phyloP scores from a whole-genome alignment of 2,888 invertebrate species.

The Melanargia galathea region DNA sequence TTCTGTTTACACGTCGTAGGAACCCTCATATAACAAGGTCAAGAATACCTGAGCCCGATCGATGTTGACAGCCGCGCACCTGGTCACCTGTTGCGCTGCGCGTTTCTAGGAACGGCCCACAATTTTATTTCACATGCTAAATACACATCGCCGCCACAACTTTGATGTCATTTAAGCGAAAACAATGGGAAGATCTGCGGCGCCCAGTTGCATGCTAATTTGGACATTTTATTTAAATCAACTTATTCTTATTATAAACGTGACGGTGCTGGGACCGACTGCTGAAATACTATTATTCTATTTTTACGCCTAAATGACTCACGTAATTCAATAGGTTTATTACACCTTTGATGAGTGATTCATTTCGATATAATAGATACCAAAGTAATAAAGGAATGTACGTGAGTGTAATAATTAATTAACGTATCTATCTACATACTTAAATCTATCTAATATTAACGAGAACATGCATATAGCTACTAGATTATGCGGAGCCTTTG shows the following conservation, averaged over 20 bases:
- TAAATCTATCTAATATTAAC: not conserved
- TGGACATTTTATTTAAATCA: constrained; percentile 74
- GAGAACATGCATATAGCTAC: not conserved
- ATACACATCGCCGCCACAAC: constrained; percentile 71
- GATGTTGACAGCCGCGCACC: constrained; percentile 42
- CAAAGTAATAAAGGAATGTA: constrained; percentile 20
- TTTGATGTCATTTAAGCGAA: constrained; percentile 82
- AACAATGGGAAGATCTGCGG: constrained; percentile 77
- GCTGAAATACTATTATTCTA: constrained; percentile 76
- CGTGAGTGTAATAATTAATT: constrained; percentile 4
- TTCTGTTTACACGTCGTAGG: too few relatives aligned
- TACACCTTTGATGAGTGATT: constrained; percentile 46
- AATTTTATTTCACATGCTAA: constrained; percentile 74
- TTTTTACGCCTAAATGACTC: constrained; percentile 77
- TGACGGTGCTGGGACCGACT: constrained; percentile 63
- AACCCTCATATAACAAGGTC: not conserved
- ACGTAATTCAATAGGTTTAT: constrained; percentile 67
- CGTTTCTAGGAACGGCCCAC: constrained; percentile 65
- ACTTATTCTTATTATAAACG: constrained; percentile 76
- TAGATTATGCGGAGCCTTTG: too few relatives aligned
- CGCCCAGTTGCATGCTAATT: constrained; percentile 71
- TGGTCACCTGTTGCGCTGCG: constrained; percentile 50
- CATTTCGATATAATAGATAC: constrained; percentile 44
- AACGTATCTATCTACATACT: not conserved
- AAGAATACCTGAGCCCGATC: constrained; percentile 19